A percentile compares a stretch with the other conserved stretches of the same genome.
phyloP scores from a whole-genome alignment of 2,888 invertebrate genomes.

The Nomada fabriciana region DNA sequence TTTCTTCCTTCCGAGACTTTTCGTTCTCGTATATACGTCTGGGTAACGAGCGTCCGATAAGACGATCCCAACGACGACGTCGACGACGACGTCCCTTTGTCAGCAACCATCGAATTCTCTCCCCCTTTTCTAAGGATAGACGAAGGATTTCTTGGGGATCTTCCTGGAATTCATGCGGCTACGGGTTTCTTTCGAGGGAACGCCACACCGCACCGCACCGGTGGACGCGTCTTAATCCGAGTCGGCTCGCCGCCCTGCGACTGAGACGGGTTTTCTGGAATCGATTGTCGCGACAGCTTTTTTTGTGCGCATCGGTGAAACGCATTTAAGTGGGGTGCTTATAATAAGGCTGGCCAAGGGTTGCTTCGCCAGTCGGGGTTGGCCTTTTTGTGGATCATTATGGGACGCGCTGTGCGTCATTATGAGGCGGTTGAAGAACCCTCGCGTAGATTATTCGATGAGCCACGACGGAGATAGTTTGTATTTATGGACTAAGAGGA shows the following conservation, averaged over 20 bases:
- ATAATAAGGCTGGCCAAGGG: neutral
- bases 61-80: slow-evolving; percentile 42
- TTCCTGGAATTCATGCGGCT: slow-evolving; percentile 56
- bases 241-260: slow-evolving; percentile 40
- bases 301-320: neutral
- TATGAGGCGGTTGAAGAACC: neutral
- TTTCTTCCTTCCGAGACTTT: slow-evolving; percentile 46
- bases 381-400: neutral
- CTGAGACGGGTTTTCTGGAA: slow-evolving; percentile 42
- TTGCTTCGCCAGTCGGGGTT: neutral
- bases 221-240: slow-evolving; percentile 59
- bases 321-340: neutral
- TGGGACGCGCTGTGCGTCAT: neutral
- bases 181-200: slow-evolving; percentile 51
- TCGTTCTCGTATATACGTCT: slow-evolving; percentile 28
- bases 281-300: slow-evolving; percentile 45
- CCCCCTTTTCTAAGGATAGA: slow-evolving; percentile 28
- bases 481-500: neutral
- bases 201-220: slow-evolving; percentile 23
- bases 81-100: slow-evolving; percentile 46
- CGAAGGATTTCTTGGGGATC: slow-evolving; percentile 57
- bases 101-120: slow-evolving; percentile 44
- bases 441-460: too few species aligned
- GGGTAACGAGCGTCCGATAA: slow-evolving; percentile 63
- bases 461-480: too few species aligned